These are phyloP conservation scores for Hylomyscus alleni DNA, from an alignment of 2,797 vertebrate genomes.

Conservation along the genomic window DNA sequence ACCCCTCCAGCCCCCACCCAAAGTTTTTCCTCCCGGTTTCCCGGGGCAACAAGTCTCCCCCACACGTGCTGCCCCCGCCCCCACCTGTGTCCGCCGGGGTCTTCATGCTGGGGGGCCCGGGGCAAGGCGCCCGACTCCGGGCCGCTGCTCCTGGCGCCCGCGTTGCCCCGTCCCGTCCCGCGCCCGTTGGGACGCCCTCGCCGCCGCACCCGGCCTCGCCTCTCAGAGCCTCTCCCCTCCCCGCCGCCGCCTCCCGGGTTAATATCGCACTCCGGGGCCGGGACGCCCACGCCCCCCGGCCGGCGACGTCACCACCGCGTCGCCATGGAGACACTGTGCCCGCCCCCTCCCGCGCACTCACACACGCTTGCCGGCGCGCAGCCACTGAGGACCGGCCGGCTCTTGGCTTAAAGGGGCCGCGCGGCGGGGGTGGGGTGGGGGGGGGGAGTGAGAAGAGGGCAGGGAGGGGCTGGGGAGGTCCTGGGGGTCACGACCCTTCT, in stretches of 20 bases:
- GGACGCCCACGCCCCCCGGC: slow-evolving; percentile 89
- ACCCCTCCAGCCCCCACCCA: slow-evolving; percentile 56
- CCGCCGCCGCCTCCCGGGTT: slow-evolving; percentile 87
- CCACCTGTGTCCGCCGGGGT: slow-evolving; percentile 89
- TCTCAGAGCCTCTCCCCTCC: slow-evolving; percentile 86
- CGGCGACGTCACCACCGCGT: slow-evolving; percentile 88
- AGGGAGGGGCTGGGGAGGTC: slow-evolving; percentile 49
- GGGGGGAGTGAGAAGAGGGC: slow-evolving; percentile 35
- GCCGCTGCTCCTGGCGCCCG: slow-evolving; percentile 83
- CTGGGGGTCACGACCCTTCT: slow-evolving; percentile 74
- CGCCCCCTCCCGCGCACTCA: slow-evolving; percentile 81
- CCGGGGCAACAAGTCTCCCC: slow-evolving; percentile 83
- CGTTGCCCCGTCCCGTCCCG: slow-evolving; percentile 86
- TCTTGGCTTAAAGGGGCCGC: slow-evolving; percentile 82
- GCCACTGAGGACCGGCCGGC: slow-evolving; percentile 74
- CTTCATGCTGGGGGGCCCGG: slow-evolving; percentile 86
- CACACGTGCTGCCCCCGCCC: slow-evolving; percentile 84
- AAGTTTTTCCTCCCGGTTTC: slow-evolving; percentile 77
- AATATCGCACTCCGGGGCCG: slow-evolving; percentile 87
- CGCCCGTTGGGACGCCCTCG: slow-evolving; percentile 84
- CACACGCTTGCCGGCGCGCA: slow-evolving; percentile 33
- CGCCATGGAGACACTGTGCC: slow-evolving; percentile 88
- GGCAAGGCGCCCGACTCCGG: slow-evolving; percentile 88
- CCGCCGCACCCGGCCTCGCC: slow-evolving; percentile 84
- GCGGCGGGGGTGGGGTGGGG: slow-evolving; percentile 57